Percentiles rank a stretch among this genome's conserved stretches.
Evolutionary conservation across 2,113 vertebrate genomes (phyloP).

Genomic region (Dicrurus megarhynchus): DNA sequence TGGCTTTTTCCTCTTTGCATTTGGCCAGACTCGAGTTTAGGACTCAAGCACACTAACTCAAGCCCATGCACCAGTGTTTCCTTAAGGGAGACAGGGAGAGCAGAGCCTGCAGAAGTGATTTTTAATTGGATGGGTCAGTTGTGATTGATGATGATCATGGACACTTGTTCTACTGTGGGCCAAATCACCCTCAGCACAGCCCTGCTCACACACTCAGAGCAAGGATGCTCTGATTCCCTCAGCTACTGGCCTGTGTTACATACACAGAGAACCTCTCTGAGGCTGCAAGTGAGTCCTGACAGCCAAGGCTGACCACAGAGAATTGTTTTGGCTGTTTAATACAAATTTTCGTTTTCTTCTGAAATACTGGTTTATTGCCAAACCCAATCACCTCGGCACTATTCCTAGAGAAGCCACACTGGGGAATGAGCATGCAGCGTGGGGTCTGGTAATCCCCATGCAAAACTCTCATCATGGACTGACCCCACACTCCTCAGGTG

Average conservation of each 20-base stretch:
- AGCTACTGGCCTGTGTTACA: neutral
- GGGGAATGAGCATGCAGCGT: neutral
- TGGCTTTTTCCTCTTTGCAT: neutral
- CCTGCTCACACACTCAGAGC: neutral
- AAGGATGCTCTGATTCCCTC: neutral
- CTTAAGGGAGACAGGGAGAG: neutral
- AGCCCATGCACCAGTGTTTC: neutral
- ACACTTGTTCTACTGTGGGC: neutral
- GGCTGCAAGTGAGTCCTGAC: neutral
- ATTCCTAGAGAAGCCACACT: neutral
- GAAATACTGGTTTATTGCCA: neutral
- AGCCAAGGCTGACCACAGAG: neutral
- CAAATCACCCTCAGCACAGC: neutral
- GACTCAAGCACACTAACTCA: neutral
- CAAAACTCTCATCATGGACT: neutral
- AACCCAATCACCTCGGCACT: neutral
- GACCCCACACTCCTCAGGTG: neutral
- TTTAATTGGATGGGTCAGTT: neutral
- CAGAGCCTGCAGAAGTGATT: neutral
- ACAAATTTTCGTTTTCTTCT: neutral
- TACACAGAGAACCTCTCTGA: neutral
- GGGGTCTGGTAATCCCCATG: neutral
- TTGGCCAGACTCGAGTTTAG: neutral
- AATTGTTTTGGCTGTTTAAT: neutral
- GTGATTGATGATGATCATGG: neutral